Evolutionary conservation across 2,113 vertebrate species (phyloP).

Genomic region (Elgaria multicarinata): DNA sequence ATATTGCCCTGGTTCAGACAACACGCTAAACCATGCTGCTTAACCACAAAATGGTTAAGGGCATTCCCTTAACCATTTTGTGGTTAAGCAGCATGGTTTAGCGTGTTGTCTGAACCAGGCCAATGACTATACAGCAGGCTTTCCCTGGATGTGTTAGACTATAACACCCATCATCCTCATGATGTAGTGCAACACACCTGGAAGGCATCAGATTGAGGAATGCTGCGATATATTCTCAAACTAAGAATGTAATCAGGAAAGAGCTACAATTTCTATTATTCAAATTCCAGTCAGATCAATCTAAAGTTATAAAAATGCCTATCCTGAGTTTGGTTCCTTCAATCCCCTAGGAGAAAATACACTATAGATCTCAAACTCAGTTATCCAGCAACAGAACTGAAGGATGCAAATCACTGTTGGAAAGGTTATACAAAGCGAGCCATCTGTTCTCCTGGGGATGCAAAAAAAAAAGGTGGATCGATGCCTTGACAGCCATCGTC

Average conservation of each 20-base stretch:
- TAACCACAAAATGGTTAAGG: no score
- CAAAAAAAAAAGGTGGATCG: not conserved
- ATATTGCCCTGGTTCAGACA: no score
- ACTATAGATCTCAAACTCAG: constrained; percentile 20
- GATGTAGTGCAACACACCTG: no score
- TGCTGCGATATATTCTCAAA: no score
- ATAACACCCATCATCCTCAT: no score
- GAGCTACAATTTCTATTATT: not conserved
- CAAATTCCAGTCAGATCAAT: not conserved
- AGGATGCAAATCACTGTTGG: not conserved
- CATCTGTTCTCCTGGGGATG: constrained; percentile 18
- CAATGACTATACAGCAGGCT: no score
- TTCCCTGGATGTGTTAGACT: no score
- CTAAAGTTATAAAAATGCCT: fast-evolving
- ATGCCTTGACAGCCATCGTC: not conserved
- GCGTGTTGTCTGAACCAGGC: no score
- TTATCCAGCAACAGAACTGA: not conserved
- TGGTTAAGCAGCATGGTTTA: no score
- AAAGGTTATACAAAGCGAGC: constrained; percentile 28
- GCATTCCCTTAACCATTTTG: no score
- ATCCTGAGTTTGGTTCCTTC: constrained; percentile 6
- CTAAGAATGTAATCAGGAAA: not conserved
- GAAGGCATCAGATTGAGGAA: no score
- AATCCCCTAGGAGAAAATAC: not conserved
- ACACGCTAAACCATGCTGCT: no score